phyloP scores from a whole-genome alignment of 2,113 vertebrate genomes.

The Brachypteracias leptosomus region DNA sequence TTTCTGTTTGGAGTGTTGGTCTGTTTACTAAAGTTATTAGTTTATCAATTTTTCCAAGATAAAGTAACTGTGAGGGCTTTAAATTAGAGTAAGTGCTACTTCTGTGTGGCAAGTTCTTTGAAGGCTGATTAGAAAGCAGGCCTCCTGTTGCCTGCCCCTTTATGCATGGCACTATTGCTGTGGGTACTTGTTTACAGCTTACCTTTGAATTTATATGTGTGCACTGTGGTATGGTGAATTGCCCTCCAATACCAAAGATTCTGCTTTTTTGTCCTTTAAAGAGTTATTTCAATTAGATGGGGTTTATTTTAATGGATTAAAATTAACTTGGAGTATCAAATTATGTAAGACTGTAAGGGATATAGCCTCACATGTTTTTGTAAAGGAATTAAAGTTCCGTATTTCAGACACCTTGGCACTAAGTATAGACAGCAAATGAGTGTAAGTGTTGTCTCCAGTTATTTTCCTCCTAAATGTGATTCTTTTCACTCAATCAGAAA shows the following conservation, averaged over 20 bases:
- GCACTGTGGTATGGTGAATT: constrained; percentile 45
- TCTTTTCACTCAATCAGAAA: background rate
- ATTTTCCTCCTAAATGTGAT: background rate
- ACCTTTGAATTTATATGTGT: constrained; percentile 67
- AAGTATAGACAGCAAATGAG: background rate
- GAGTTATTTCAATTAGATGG: constrained; percentile 69
- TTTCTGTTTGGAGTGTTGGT: constrained; percentile 70
- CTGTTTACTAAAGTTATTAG: constrained; percentile 78
- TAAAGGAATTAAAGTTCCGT: constrained; percentile 32
- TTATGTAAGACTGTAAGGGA: constrained; percentile 54
- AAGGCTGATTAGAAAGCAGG: constrained; percentile 79
- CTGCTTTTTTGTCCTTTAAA: constrained; percentile 34
- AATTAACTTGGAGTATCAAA: constrained; percentile 74
- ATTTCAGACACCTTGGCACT: constrained; percentile 1
- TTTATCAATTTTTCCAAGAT: constrained; percentile 80
- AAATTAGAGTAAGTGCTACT: constrained; percentile 84
- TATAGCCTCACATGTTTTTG: constrained; percentile 67
- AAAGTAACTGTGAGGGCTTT: constrained; percentile 79
- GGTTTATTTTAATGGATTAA: constrained; percentile 72
- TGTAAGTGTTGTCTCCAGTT: background rate
- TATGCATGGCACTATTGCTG: constrained; percentile 48
- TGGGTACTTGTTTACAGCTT: constrained; percentile 71
- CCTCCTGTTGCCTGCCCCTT: constrained; percentile 74
- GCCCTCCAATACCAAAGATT: background rate
- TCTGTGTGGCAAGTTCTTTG: constrained; percentile 78